Base-by-base conservation (phyloP, 1,140 invertebrate species). In the Drosophila hydei region DNA sequence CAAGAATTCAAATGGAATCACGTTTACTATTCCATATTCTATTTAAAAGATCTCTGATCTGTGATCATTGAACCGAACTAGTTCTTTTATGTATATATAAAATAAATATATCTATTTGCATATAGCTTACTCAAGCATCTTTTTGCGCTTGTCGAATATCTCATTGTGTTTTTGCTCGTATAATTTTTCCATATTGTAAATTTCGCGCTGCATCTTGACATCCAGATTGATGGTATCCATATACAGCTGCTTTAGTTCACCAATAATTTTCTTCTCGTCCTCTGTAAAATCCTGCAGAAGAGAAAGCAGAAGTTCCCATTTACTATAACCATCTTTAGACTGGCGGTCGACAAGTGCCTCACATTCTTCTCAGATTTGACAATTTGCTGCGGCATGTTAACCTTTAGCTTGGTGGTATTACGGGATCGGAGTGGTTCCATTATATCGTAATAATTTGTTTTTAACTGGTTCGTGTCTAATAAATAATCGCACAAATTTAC, bases 231-330 rank as follows among this genome's bases (percentile, higher is more conserved):
- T 95, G 12, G 94, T 93, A 73, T 96, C 94, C 59, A 97, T 89
- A 90, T 98, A 98, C 0, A 98, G 79, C 89, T 97, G 96, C 91
- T 98, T 98, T 36, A 99, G 91, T 8, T 97, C 97, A 84, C 95
- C 96, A 14, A 99, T 93, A 63, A 96, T 93, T 65, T 95, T 93
- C 78, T 95, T 95, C 0, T 97, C 95, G n/a, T 93, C 90, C 58
- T 94, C 93, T 42, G 95, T 72, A 8, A 59, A 87, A 1, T 79
- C 69, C 68, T 73, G 50, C 12, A 9, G 11, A 36, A 12, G 11
- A 19, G 12, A 3, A 16, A 12, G 8, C 12, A 40, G 7, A 12
- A 2, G 7, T 21, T 7, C n/a, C 9, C n/a, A 12, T 14, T 11
- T 8, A n/a, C 43, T 30, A 36, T 2, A 36, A 11, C 7, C 3